Conservation (phyloP, 1,140 invertebrate species). For the Magallana gigas region DNA sequence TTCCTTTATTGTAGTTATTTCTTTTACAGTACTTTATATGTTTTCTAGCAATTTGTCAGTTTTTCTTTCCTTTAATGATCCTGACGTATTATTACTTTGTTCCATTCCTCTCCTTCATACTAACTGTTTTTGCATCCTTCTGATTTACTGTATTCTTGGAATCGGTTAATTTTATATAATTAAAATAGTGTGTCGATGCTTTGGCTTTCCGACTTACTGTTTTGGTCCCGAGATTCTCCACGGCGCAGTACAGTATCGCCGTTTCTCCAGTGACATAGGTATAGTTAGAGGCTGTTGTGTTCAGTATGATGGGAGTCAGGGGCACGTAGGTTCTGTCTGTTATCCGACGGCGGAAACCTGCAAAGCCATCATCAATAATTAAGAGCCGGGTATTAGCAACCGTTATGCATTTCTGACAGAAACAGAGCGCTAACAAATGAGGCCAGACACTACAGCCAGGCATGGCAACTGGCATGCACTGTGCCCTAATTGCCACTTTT, state of each 20-base stretch:
- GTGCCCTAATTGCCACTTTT: too few species aligned
- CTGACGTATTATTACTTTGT: too few species aligned
- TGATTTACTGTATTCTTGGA: too few species aligned
- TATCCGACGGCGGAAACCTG: conserved; percentile 28
- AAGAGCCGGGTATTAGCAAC: background rate
- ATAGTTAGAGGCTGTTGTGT: conserved; percentile 45
- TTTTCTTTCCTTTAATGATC: too few species aligned
- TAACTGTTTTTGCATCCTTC: too few species aligned
- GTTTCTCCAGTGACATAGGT: conserved; percentile 51
- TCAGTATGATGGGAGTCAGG: conserved; percentile 17
- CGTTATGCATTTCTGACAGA: background rate
- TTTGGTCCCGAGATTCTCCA: conserved; percentile 65
- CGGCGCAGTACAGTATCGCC: conserved; percentile 61
- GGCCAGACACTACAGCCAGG: background rate
- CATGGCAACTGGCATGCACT: background rate
- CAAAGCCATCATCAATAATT: conserved; percentile 7
- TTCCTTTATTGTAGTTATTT: too few species aligned
- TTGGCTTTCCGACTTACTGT: conserved; percentile 55
- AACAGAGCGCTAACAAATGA: background rate
- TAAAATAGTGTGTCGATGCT: too few species aligned
- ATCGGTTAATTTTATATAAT: too few species aligned
- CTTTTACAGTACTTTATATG: too few species aligned
- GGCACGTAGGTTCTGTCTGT: conserved; percentile 22
- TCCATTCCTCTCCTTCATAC: too few species aligned
- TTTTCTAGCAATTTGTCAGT: too few species aligned